These are phyloP conservation scores for Taeniopygia guttata DNA, from an alignment of 2,797 vertebrate species.

Conservation along the genomic window DNA sequence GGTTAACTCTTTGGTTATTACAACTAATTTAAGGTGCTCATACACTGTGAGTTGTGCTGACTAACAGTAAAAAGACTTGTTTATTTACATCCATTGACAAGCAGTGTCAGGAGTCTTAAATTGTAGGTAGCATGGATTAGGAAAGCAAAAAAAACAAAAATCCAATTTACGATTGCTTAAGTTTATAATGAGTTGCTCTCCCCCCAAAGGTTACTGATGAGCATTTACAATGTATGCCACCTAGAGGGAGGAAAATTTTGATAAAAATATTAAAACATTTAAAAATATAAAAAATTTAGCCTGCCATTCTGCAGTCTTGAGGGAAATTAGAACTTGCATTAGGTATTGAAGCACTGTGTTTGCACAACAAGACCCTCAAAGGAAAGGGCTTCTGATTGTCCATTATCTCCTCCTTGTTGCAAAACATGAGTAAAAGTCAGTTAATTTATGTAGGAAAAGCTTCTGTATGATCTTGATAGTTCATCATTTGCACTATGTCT, in stretches of 20 bases:
- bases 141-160: not conserved
- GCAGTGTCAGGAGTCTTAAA: not conserved
- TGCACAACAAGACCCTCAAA: not conserved
- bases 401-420: not conserved
- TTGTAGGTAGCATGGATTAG: not conserved
- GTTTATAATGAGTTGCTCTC: not conserved
- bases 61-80: not conserved
- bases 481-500: not conserved
- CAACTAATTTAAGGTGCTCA: not conserved
- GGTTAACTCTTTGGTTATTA: not conserved
- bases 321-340: not conserved
- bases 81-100: not conserved
- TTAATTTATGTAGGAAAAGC: not conserved
- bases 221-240: constrained; percentile 23
- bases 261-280: not conserved
- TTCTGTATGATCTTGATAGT: not conserved
- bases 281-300: not conserved
- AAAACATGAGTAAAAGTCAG: not conserved
- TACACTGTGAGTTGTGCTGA: not conserved
- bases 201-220: not conserved
- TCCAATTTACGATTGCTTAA: too few relatives aligned
- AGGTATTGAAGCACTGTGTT: not conserved
- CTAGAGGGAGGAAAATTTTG: constrained; percentile 10
- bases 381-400: not conserved
- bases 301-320: not conserved